These are phyloP conservation scores for Protomyctophum bolini DNA, from an alignment of 2,113 vertebrate species.

Conservation along the genomic window DNA sequence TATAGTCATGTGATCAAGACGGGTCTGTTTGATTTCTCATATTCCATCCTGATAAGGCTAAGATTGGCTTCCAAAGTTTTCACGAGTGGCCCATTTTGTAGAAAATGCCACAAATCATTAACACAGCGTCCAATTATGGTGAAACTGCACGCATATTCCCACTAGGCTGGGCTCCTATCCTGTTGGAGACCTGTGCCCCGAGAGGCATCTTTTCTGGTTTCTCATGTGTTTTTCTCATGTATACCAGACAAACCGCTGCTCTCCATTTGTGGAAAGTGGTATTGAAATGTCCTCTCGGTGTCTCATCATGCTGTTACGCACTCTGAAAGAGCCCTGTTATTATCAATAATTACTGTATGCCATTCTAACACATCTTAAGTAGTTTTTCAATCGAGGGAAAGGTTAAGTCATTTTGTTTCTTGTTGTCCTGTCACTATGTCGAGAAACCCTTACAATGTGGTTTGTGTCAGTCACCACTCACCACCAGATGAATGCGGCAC, in stretches of 20 bases:
- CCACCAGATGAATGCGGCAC: not conserved
- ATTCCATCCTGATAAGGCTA: too few relatives aligned
- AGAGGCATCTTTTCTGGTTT: too few relatives aligned
- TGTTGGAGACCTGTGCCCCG: too few relatives aligned
- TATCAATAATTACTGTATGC: conserved; percentile 11
- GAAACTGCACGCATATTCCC: too few relatives aligned
- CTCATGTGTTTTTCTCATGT: too few relatives aligned
- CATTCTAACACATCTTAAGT: not conserved
- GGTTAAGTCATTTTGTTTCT: not conserved
- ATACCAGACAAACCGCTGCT: not conserved
- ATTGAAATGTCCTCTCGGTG: not conserved
- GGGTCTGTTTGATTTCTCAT: too few relatives aligned
- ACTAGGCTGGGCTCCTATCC: too few relatives aligned
- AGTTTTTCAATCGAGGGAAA: not conserved
- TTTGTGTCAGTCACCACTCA: not conserved
- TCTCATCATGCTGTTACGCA: not conserved
- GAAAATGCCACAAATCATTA: too few relatives aligned
- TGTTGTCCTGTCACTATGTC: conserved; percentile 8
- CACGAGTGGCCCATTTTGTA: too few relatives aligned
- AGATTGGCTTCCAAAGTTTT: too few relatives aligned
- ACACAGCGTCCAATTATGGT: too few relatives aligned
- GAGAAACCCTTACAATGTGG: not conserved
- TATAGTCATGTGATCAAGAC: too few relatives aligned
- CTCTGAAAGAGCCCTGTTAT: not conserved
- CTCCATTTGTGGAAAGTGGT: not conserved